Conservation (phyloP, 2,113 vertebrate species). For the Tetrax tetrax region DNA sequence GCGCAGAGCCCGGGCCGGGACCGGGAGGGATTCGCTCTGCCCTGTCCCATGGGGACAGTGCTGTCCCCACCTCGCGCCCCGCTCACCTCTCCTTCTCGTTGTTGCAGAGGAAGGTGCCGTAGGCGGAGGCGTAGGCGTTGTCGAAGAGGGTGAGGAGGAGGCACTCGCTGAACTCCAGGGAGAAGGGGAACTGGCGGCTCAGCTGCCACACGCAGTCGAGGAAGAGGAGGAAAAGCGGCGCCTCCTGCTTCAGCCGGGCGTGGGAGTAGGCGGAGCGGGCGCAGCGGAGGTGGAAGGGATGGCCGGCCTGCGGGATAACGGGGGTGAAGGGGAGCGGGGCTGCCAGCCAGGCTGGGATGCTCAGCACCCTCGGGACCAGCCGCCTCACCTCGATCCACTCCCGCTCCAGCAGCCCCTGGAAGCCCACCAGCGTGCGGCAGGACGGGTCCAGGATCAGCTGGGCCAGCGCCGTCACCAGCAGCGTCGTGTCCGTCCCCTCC, state of each 20-base stretch:
- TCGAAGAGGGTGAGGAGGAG: slow-evolving; percentile 83
- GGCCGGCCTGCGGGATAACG: slow-evolving; percentile 70
- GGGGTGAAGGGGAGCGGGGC: neutral
- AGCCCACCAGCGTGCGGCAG: slow-evolving; percentile 81
- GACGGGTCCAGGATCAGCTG: slow-evolving; percentile 86
- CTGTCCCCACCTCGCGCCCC: neutral
- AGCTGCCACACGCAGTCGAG: slow-evolving; percentile 90
- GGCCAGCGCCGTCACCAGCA: slow-evolving; percentile 85
- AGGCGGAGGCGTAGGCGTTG: slow-evolving; percentile 83
- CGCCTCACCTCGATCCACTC: slow-evolving; percentile 87
- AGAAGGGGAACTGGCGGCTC: slow-evolving; percentile 84
- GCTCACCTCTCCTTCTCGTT: slow-evolving; percentile 82
- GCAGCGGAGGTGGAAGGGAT: slow-evolving; percentile 85
- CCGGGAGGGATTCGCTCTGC: neutral
- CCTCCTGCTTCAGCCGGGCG: slow-evolving; percentile 80
- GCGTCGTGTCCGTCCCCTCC: slow-evolving; percentile 82
- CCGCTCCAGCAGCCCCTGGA: slow-evolving; percentile 84
- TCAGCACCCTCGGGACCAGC: rapidly evolving
- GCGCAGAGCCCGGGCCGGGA: rapidly evolving
- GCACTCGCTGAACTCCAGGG: slow-evolving; percentile 82
- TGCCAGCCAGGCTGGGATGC: rapidly evolving
- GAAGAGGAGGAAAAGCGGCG: slow-evolving; percentile 85
- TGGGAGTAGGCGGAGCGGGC: slow-evolving; percentile 82
- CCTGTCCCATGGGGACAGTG: rapidly evolving
- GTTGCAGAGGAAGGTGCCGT: slow-evolving; percentile 88